Evolutionary conservation across 2,113 vertebrate species (phyloP).

Genomic region (Calidris pugnax): DNA sequence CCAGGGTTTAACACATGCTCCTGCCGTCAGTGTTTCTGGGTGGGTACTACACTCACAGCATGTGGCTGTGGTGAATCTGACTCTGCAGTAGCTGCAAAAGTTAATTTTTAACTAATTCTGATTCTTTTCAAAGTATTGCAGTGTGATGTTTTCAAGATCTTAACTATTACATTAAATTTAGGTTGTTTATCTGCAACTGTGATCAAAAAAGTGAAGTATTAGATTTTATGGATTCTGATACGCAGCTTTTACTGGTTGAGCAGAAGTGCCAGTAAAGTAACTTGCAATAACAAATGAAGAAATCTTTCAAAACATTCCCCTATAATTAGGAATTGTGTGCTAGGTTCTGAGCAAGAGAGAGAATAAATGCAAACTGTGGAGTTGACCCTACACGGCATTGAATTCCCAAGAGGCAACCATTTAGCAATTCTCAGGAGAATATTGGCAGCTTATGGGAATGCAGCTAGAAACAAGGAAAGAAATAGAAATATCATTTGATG

Average conservation of each 20-base stretch:
- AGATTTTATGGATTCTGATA: conserved; percentile 6
- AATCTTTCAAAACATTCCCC: background rate
- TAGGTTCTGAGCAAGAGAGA: background rate
- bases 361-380: background rate
- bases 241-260: background rate
- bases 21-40: background rate
- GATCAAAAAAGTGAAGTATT: background rate
- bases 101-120: background rate
- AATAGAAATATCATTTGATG: background rate
- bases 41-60: background rate
- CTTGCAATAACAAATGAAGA: background rate
- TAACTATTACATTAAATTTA: background rate
- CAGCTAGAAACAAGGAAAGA: background rate
- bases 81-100: background rate
- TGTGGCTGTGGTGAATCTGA: background rate
- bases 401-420: background rate
- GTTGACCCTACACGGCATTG: background rate
- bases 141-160: background rate
- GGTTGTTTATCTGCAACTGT: background rate
- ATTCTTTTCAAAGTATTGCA: background rate
- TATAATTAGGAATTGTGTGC: background rate
- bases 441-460: background rate
- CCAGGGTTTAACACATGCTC: background rate
- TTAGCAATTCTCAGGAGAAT: background rate
- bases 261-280: background rate